phyloP scores from a whole-genome alignment of 2,113 vertebrate species.

The Ahaetulla prasina region DNA sequence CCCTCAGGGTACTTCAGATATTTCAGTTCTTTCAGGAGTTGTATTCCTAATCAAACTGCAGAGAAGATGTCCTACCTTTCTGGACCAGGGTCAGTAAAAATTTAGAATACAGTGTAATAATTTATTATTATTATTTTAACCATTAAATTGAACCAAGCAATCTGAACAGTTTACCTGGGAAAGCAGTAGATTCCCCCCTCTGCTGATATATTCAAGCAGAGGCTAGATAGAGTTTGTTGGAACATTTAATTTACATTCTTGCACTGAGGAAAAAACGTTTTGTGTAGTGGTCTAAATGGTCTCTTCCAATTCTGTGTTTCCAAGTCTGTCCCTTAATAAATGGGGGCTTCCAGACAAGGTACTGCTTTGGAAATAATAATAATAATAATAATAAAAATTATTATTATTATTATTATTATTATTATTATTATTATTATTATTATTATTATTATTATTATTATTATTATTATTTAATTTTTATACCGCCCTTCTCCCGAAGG shows the following conservation, averaged over 20 bases:
- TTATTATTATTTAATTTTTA: no score
- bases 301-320: no score
- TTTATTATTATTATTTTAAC: not conserved
- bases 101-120: not conserved
- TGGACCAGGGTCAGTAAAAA: not conserved
- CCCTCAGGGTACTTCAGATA: not conserved
- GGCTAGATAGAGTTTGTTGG: not conserved
- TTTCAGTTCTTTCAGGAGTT: conserved; percentile 34
- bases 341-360: not conserved
- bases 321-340: not conserved
- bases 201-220: not conserved
- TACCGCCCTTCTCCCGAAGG: no score
- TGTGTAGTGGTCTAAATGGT: not conserved
- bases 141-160: not conserved
- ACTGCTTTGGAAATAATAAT: not conserved
- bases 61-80: conserved; percentile 7
- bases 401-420: no score
- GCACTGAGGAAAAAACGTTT: not conserved
- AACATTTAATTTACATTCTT: not conserved
- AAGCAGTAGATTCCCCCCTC: not conserved
- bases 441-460: no score
- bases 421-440: no score
- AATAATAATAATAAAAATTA: no score
- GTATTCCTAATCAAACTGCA: not conserved
- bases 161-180: not conserved